A percentile compares a stretch with the other conserved stretches of the same genome.
Conservation (phyloP, 2,797 vertebrate species). For the Scarus forsteni region DNA sequence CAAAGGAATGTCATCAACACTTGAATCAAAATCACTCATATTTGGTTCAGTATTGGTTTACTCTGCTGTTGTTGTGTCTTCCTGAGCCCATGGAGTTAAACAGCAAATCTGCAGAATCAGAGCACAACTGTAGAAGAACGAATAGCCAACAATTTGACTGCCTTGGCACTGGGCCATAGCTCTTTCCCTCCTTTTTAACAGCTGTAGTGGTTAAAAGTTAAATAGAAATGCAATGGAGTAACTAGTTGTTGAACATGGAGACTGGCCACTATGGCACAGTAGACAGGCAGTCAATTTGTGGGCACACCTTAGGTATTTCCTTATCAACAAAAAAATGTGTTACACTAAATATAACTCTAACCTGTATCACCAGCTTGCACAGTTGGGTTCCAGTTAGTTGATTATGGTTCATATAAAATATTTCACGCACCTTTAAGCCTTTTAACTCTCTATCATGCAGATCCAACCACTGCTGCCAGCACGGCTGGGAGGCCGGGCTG, state of each 20-base stretch:
- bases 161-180: neutral
- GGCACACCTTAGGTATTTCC: neutral
- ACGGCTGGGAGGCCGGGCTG: neutral
- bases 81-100: too few relatives aligned
- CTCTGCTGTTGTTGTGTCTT: too few relatives aligned
- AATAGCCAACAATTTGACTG: neutral
- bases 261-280: neutral
- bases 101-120: too few relatives aligned
- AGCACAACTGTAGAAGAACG: too few relatives aligned
- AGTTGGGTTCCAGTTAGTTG: neutral
- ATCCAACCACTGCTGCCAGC: neutral
- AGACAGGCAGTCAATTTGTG: neutral
- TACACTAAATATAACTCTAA: neutral
- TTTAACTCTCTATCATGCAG: neutral
- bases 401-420: neutral
- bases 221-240: neutral
- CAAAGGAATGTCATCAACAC: too few relatives aligned
- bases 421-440: slow-evolving; percentile 10
- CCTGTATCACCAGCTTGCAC: neutral
- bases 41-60: too few relatives aligned
- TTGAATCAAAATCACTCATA: too few relatives aligned
- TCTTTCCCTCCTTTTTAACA: neutral
- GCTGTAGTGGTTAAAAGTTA: neutral
- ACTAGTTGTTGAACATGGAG: neutral
- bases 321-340: neutral